Evolutionary conservation across 2,113 vertebrate genomes (phyloP), one percentile per base, ranked within the genome.

Genomic region (Psophia crepitans): DNA sequence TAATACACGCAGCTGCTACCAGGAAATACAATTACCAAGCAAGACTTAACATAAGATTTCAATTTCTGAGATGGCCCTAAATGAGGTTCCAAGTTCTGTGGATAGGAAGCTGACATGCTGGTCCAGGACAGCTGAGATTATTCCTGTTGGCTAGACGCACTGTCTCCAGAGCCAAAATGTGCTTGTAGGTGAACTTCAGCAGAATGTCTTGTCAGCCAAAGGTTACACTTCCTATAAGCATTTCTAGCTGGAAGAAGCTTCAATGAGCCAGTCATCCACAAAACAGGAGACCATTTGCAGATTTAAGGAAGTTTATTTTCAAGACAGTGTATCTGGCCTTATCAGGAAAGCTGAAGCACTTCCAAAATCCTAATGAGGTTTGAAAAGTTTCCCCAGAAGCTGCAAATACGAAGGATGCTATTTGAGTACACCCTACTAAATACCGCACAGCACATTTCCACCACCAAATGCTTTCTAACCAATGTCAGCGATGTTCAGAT

Each of bases 81-180:
- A 84, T 82, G 90, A 68, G 80, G 73, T 69, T 92, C 73, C 90
- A 93, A 51, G 21, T 23, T 92, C 19, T 87, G 73, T 35, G 94
- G 51, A 82, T 44, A 87, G 90, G 94, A 97, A 97, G 96, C 86
- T 84, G 94, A 89, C 61, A 60, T 22, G 80, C 90, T 87, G 90
- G 30, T 65, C 76, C 86, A 69, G 74, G 39, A 60, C 68, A 89
- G 87, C 61, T 79, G 86, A 88, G 43, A 49, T 84, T 84, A 89
- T 82, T 93, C 92, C 89, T 95, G 51, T 81, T 97, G 96, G 97
- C 95, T 39, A 97, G 92, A 96, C 86, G 32, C 28, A 27, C 48
- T n/a, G 90, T 75, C 90, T 93, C 80, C 83, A 58, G 89, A 96
- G 96, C 96, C 94, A 97, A 96, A 93, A 93, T 44, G 73, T 33